Conservation (phyloP, 1,140 invertebrate genomes). For the Antheraea pernyi region DNA sequence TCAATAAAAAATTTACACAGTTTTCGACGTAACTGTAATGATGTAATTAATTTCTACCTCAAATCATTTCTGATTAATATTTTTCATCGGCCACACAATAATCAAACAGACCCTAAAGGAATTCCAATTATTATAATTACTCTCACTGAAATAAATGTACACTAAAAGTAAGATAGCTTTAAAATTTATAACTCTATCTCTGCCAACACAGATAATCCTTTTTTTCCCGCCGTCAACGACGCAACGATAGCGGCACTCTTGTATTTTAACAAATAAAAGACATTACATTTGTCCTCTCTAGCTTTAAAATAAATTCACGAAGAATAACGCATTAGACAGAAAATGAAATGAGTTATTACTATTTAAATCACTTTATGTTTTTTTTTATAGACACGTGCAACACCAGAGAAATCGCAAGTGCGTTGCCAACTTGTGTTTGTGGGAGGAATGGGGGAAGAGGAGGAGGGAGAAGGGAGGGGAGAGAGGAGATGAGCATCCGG, state of each 20-base stretch:
- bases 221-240: slow-evolving; percentile 49
- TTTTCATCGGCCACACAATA: not conserved
- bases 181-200: slow-evolving; percentile 51
- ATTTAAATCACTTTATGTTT: no score
- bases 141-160: slow-evolving; percentile 7
- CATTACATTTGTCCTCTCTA: slow-evolving; percentile 54
- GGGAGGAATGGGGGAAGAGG: no score
- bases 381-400: no score
- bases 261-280: slow-evolving; percentile 68
- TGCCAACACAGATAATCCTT: slow-evolving; percentile 55
- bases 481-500: no score
- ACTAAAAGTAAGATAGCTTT: slow-evolving; percentile 34
- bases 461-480: no score
- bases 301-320: slow-evolving; percentile 66
- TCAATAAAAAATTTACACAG: no score
- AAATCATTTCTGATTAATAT: no score
- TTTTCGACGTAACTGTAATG: no score
- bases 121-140: slow-evolving; percentile 32
- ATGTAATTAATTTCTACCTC: no score
- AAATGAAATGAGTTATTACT: slow-evolving; percentile 41
- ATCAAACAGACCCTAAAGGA: slow-evolving; percentile 14
- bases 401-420: no score
- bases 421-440: no score
- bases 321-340: slow-evolving; percentile 60
- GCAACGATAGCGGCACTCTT: slow-evolving; percentile 43